These are phyloP conservation scores for Etia nguti DNA, from an alignment of 2,113 vertebrate genomes.

Conservation along the genomic window DNA sequence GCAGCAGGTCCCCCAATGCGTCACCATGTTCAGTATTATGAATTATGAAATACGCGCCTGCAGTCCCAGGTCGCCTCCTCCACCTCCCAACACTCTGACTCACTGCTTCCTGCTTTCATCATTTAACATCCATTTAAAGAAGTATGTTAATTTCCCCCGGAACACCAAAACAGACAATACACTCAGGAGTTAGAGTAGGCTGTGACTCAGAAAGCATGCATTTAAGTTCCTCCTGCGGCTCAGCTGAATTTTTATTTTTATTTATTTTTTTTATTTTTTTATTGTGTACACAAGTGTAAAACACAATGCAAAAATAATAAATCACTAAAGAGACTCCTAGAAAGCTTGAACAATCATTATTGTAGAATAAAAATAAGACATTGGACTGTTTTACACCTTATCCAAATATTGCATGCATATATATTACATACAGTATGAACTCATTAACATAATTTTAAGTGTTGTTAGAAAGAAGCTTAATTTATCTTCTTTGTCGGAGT, in stretches of 20 bases:
- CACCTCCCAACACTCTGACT: slow-evolving; percentile 18
- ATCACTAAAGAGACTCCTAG: neutral
- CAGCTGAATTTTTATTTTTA: neutral
- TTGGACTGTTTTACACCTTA: neutral
- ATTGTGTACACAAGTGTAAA: neutral
- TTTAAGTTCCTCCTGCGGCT: neutral
- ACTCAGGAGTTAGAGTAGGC: neutral
- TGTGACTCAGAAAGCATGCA: neutral
- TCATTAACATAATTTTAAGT: neutral
- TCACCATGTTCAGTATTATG: slow-evolving; percentile 21
- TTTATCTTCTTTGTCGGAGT: neutral
- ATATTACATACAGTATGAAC: neutral
- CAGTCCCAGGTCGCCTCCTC: neutral
- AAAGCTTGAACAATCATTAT: neutral
- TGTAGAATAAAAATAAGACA: neutral
- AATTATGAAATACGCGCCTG: slow-evolving; percentile 44
- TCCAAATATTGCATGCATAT: neutral
- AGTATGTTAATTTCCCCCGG: neutral
- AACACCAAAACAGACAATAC: neutral
- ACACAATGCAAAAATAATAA: neutral
- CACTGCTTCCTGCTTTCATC: slow-evolving; percentile 10
- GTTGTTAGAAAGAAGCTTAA: neutral
- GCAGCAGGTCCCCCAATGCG: neutral
- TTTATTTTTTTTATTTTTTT: neutral
- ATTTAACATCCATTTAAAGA: neutral